Evolutionary conservation across 2,888 invertebrate genomes (phyloP).

Genomic region (Zaprionus lineosus): DNA sequence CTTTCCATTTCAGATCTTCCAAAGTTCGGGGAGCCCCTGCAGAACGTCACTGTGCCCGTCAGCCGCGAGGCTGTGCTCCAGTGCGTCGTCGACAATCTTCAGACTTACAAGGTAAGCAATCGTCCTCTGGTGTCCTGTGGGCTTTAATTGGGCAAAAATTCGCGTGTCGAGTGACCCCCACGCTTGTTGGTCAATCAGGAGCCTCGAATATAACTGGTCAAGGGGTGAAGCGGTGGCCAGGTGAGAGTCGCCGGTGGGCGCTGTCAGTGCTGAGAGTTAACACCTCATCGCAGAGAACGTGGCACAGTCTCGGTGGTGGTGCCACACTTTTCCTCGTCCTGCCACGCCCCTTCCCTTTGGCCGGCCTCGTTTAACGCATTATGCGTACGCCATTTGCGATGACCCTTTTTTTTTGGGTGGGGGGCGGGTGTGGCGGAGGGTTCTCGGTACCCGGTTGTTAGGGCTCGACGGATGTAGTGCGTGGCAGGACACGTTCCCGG

Average conservation of each 20-base stretch:
- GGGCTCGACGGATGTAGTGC: too few relatives aligned
- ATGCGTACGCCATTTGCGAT: constrained; percentile 54
- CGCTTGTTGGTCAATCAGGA: too few relatives aligned
- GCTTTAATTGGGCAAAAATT: too few relatives aligned
- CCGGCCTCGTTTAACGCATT: constrained; percentile 60
- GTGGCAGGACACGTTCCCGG: constrained; percentile 42
- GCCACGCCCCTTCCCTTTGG: too few relatives aligned
- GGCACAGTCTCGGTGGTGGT: constrained; percentile 40
- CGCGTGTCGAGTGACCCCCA: too few relatives aligned
- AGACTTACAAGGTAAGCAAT: constrained; percentile 86
- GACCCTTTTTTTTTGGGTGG: constrained; percentile 54
- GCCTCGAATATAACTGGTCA: too few relatives aligned
- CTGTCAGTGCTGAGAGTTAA: constrained; percentile 61
- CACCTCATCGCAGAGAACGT: constrained; percentile 72
- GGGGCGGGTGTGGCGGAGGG: too few relatives aligned
- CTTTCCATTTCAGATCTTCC: constrained; percentile 87
- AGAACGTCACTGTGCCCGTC: constrained; percentile 87
- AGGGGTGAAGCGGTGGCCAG: too few relatives aligned
- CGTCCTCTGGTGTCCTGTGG: too few relatives aligned
- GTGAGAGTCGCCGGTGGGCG: too few relatives aligned
- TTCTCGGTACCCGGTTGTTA: too few relatives aligned
- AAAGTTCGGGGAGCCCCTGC: constrained; percentile 86
- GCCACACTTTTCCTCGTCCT: constrained; percentile 24
- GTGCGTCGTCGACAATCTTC: constrained; percentile 87
- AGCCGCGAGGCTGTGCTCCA: constrained; percentile 87